phyloP scores from a whole-genome alignment of 1,140 invertebrate species.

The Agrilus planipennis region DNA sequence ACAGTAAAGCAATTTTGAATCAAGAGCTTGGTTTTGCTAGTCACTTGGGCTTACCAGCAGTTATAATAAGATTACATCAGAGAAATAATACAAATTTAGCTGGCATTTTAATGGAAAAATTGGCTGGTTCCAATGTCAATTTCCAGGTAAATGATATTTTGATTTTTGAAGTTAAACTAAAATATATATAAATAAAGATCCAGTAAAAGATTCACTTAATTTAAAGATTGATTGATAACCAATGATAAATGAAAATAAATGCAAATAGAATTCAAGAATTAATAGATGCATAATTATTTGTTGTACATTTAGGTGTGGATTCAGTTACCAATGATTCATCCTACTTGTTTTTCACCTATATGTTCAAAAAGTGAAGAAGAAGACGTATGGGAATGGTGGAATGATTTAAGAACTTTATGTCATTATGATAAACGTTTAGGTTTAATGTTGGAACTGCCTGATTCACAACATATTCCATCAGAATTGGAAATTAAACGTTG shows the following conservation, averaged over 20 bases:
- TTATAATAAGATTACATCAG: constrained; percentile 58
- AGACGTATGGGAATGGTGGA: constrained; percentile 81
- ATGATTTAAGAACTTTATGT: constrained; percentile 62
- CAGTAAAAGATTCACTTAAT: too few species aligned
- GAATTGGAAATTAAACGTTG: constrained; percentile 63
- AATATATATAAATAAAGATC: too few species aligned
- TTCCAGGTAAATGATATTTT: too few species aligned
- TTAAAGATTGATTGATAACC: too few species aligned
- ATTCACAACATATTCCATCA: constrained; percentile 51
- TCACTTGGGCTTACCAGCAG: constrained; percentile 67
- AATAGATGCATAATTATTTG: too few species aligned
- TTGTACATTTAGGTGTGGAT: constrained; percentile 61
- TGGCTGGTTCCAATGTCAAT: constrained; percentile 26
- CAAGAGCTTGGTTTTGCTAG: constrained; percentile 73
- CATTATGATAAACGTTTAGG: constrained; percentile 65
- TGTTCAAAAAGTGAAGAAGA: constrained; percentile 37
- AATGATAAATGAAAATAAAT: too few species aligned
- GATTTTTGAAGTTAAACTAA: too few species aligned
- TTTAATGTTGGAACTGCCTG: constrained; percentile 47
- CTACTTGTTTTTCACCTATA: constrained; percentile 37
- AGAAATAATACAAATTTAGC: constrained; percentile 57
- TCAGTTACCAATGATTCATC: constrained; percentile 55
- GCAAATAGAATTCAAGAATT: too few species aligned
- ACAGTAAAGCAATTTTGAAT: constrained; percentile 59
- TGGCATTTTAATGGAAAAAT: constrained; percentile 53